phyloP scores from a whole-genome alignment of 2,113 vertebrate genomes.

The Vimba vimba region DNA sequence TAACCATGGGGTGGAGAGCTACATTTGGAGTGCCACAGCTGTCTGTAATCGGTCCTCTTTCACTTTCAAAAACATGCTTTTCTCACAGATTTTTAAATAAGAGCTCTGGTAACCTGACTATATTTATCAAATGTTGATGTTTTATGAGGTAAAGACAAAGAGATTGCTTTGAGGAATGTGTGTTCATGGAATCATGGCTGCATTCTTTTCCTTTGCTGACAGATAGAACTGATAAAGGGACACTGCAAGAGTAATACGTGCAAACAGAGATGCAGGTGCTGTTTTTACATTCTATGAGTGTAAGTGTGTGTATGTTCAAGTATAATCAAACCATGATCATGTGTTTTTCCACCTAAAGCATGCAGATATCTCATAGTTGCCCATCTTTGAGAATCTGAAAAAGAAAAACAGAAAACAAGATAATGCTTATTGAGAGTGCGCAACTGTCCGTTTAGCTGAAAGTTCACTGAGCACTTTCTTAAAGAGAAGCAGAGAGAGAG shows the following conservation, averaged over 20 bases:
- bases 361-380: background rate
- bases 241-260: constrained; percentile 37
- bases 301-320: constrained; percentile 14
- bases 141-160: constrained; percentile 39
- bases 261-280: constrained; percentile 42
- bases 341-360: constrained; percentile 6
- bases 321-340: background rate
- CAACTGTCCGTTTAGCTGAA: background rate
- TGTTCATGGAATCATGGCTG: constrained; percentile 53
- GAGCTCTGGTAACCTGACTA: constrained; percentile 33
- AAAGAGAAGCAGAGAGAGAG: background rate
- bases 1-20: background rate
- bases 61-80: constrained; percentile 41
- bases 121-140: constrained; percentile 49
- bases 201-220: constrained; percentile 49
- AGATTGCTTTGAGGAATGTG: constrained; percentile 49
- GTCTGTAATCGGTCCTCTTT: constrained; percentile 11
- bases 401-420: constrained; percentile 11
- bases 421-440: background rate
- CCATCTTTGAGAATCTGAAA: constrained; percentile 16
- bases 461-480: background rate
- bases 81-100: constrained; percentile 49
- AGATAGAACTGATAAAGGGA: constrained; percentile 51
- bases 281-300: constrained; percentile 39
- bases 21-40: constrained; percentile 28